Percentiles rank a stretch among this genome's conserved stretches.
These are phyloP conservation scores for Montipora cactus DNA, from an alignment of 64 coral and sea anemone species.

Conservation along the genomic window DNA sequence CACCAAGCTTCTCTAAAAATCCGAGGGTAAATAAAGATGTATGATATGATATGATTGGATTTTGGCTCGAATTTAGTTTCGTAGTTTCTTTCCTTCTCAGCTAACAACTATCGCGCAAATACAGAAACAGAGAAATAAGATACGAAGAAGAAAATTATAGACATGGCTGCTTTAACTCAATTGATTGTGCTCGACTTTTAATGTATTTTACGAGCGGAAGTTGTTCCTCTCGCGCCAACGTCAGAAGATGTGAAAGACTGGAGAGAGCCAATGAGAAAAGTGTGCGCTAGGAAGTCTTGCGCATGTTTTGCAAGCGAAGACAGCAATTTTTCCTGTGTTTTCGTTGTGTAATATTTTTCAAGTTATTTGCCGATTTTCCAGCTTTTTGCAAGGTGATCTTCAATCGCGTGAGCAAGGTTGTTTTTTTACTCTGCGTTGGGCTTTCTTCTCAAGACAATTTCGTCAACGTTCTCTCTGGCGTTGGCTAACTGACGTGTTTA, in stretches of 20 bases:
- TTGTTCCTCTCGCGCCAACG: too few species aligned
- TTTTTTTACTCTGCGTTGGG: neutral
- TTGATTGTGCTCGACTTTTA: too few species aligned
- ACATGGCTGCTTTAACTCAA: too few species aligned
- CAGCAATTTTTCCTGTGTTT: neutral
- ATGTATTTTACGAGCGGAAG: too few species aligned
- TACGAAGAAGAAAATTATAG: too few species aligned
- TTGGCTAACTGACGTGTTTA: constrained; percentile 21
- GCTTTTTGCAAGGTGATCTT: neutral
- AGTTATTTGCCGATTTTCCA: neutral
- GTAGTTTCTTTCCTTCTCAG: too few species aligned
- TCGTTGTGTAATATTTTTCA: neutral
- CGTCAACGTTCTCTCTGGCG: neutral
- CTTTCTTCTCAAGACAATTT: neutral
- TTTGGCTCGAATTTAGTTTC: too few species aligned
- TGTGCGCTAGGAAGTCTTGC: neutral
- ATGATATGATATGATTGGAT: too few species aligned
- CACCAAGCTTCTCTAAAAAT: too few species aligned
- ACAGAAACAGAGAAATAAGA: too few species aligned
- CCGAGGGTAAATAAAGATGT: too few species aligned
- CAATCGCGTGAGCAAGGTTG: neutral
- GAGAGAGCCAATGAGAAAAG: constrained; percentile 19
- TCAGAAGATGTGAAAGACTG: neutral
- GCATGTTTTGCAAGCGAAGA: constrained; percentile 22
- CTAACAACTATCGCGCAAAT: too few species aligned